These are phyloP conservation scores for Potamilus streckersoni DNA, from an alignment of 1,140 invertebrate species.

Conservation along the genomic window DNA sequence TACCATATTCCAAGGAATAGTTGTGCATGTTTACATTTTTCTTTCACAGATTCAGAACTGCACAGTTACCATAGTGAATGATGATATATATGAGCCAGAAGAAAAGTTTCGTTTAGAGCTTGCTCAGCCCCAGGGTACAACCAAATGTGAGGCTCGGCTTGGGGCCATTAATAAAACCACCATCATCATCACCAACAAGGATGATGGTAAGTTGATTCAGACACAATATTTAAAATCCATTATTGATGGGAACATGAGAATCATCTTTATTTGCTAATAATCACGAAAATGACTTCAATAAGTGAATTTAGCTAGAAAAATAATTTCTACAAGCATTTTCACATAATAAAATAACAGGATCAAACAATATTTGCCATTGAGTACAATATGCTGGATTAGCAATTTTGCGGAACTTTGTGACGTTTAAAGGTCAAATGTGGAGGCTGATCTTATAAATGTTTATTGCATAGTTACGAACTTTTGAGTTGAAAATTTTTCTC, in stretches of 20 bases:
- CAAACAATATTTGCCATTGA: too few species aligned
- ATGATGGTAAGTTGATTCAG: conserved; percentile 59
- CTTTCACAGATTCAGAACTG: conserved; percentile 58
- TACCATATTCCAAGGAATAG: background rate
- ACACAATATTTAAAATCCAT: conserved; percentile 1
- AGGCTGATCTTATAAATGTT: too few species aligned
- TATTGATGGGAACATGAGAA: background rate
- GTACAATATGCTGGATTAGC: too few species aligned
- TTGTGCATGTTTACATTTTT: conserved; percentile 1
- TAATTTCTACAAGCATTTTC: too few species aligned
- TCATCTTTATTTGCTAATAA: too few species aligned
- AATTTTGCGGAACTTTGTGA: too few species aligned
- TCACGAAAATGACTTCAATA: too few species aligned
- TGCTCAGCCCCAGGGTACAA: conserved; percentile 47
- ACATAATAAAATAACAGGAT: too few species aligned
- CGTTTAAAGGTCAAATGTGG: too few species aligned
- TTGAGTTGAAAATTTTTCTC: too few species aligned
- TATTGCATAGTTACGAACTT: too few species aligned
- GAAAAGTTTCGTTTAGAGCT: conserved; percentile 67
- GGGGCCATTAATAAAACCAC: conserved; percentile 50
- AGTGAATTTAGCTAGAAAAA: too few species aligned
- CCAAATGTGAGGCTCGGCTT: conserved; percentile 42
- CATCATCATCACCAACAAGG: conserved; percentile 62
- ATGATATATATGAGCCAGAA: conserved; percentile 66
- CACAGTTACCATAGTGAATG: conserved; percentile 66